Base-by-base conservation (phyloP, 2,888 invertebrate species). In the Pyrochroa serraticornis region DNA sequence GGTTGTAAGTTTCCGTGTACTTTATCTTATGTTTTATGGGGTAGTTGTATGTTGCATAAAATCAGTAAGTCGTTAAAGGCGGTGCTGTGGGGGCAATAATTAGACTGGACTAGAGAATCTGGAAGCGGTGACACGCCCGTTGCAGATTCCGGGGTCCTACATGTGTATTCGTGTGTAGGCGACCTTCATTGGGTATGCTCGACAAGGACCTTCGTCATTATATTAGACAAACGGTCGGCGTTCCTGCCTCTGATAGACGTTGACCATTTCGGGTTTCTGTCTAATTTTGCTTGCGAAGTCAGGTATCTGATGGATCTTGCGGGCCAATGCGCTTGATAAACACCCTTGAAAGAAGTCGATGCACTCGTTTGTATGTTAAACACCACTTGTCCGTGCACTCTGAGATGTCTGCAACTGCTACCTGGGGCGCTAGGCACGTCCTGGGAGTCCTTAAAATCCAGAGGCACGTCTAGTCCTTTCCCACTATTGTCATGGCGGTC, bases 161-260 rank as follows among this genome's bases (percentile, higher is more conserved):
- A 64, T 64, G 60, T 64, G 64, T 62, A 64, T 51, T 46, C 46
- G 58, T 58, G 42, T 60, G 58, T 60, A 59, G 58, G 31, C 42
- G 47, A 48, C 58, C 62, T 63, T 60, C 62, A 62, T 62, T 62
- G 48, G 58, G 58, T 64, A 64, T 62, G 62, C 60, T 58, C 54
- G 53, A 64, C 64, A 64, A 62, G 64, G 43, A 58, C 56, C 55
- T 47, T 39, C 51, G 48, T 64, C 62, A 60, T 64, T 57, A 62
- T 60, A 62, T 62, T 61, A 64, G 59, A 64, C 61, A 56, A 59
- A 61, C 59, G 61, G 59, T 50, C 46, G 52, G 37, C 41, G 36
- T 34, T 44, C 44, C 33, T 14, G 35, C 44, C 45, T 33, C 44
- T 32, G 38, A 44, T 45, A 45, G 35, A 35, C 45, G 52, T 32